Evolutionary conservation across 2,888 invertebrate species (phyloP).

Genomic region (Andrena fulva): DNA sequence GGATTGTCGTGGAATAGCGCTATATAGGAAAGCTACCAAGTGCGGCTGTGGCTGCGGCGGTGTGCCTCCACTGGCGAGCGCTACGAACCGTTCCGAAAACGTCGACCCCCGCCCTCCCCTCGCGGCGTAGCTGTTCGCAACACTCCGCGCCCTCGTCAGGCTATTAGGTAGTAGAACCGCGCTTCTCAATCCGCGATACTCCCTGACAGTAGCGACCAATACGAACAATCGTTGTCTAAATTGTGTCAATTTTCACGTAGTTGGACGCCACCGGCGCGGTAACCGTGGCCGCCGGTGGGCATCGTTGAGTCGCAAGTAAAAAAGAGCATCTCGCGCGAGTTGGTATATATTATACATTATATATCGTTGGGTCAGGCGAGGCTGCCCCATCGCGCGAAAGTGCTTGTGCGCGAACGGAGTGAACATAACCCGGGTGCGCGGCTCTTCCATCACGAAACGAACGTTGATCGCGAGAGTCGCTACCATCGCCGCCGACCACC

Average conservation of each 20-base stretch:
- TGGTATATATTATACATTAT: not conserved
- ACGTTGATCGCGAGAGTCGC: slow-evolving; percentile 55
- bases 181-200: slow-evolving; percentile 58
- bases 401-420: slow-evolving; percentile 49
- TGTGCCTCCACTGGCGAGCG: slow-evolving; percentile 58
- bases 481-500: slow-evolving; percentile 55
- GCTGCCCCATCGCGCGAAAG: slow-evolving; percentile 39
- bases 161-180: slow-evolving; percentile 69
- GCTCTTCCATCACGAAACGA: slow-evolving; percentile 38
- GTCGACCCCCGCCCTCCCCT: slow-evolving; percentile 68
- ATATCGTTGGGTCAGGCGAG: not conserved
- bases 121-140: slow-evolving; percentile 52
- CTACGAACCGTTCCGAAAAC: slow-evolving; percentile 80
- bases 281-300: slow-evolving; percentile 38
- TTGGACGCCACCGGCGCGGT: slow-evolving; percentile 43
- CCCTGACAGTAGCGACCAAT: slow-evolving; percentile 54
- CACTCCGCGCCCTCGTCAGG: slow-evolving; percentile 59
- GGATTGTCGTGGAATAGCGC: slow-evolving; percentile 58
- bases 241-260: slow-evolving; percentile 48
- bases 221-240: slow-evolving; percentile 41
- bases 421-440: slow-evolving; percentile 51
- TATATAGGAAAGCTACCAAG: slow-evolving; percentile 62
- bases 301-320: slow-evolving; percentile 5
- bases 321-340: slow-evolving; percentile 27
- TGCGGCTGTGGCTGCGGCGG: slow-evolving; percentile 63